Conservation (phyloP, 2,113 vertebrate species). For the Nasalis larvatus region DNA sequence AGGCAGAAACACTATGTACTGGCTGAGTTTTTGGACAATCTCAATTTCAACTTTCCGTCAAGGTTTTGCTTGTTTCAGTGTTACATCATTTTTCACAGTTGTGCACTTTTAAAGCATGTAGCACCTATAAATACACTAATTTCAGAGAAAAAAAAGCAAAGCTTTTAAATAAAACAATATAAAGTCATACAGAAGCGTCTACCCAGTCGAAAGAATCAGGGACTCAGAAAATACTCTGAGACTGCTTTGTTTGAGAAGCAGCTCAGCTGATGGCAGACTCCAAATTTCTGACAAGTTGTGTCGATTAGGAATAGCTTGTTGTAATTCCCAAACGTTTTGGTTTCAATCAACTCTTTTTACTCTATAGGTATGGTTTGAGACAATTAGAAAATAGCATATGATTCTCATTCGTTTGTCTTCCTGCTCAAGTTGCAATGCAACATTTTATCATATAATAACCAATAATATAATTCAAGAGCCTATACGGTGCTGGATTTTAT, state of each 20-base stretch:
- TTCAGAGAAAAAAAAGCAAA: slow-evolving; percentile 36
- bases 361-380: neutral
- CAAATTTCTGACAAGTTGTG: neutral
- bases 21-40: slow-evolving; percentile 36
- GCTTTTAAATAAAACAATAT: slow-evolving; percentile 18
- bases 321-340: neutral
- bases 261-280: neutral
- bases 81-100: slow-evolving; percentile 34
- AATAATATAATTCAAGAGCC: neutral
- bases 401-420: neutral
- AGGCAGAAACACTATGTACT: slow-evolving; percentile 59
- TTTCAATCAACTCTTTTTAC: neutral
- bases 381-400: neutral
- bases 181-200: neutral
- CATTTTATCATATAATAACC: neutral
- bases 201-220: neutral
- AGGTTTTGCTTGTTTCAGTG: neutral
- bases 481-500: neutral
- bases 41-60: slow-evolving; percentile 46
- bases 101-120: neutral
- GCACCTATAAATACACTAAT: neutral
- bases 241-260: slow-evolving; percentile 23
- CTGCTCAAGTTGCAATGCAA: neutral
- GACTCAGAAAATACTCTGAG: neutral
- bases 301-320: neutral